Evolutionary conservation across 1,140 invertebrate species (phyloP), one percentile per base, ranked within the genome.

Genomic region (Vanessa atalanta): DNA sequence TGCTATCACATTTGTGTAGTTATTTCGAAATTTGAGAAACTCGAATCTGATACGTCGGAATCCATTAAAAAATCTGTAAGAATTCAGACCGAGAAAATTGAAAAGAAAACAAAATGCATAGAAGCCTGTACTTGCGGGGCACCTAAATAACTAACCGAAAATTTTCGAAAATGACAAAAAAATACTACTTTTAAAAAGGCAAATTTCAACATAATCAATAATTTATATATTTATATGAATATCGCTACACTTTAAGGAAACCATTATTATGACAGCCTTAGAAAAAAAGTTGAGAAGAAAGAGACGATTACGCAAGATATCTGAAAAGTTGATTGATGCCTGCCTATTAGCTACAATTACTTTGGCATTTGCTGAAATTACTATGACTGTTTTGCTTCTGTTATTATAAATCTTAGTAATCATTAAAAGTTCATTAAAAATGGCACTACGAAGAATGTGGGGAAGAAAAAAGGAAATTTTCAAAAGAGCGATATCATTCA

Each of bases 341-440:
- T 86, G 83, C 66, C 67, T 91, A 6, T 66, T 87, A 11, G 77
- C 81, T 8, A 88, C 87, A 1, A 81, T 88, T 63, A 66, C 83
- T 8, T 69, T 88, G 14, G 85, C 87, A 11, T 81, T 82, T 76
- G 78, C 81, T 67, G 86, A 88, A 78, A 81, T 89, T 43, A 71
- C 77, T 67, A 43, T 88, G 37, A 86, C 86, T 15, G 47, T 88
- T 43, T 12, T 87, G n/a, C 53, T 88, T n/a, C 26, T 78, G 43
- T 23, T 75, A 16, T 53, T 81, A 6, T 75, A 53, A 75, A 47
- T 65, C 72, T 43, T 20, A 4, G 13, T 64, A 65, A 60, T 43
- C 31, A 63, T 69, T 71, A 43, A 75, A 50, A 64, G 87, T 87
- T 20, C 20, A 9, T 69, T 7, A 43, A 75, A 50, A 64, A 88